These are phyloP conservation scores for Microcebus jonahi DNA, from an alignment of 2,113 vertebrate species.

Conservation along the genomic window DNA sequence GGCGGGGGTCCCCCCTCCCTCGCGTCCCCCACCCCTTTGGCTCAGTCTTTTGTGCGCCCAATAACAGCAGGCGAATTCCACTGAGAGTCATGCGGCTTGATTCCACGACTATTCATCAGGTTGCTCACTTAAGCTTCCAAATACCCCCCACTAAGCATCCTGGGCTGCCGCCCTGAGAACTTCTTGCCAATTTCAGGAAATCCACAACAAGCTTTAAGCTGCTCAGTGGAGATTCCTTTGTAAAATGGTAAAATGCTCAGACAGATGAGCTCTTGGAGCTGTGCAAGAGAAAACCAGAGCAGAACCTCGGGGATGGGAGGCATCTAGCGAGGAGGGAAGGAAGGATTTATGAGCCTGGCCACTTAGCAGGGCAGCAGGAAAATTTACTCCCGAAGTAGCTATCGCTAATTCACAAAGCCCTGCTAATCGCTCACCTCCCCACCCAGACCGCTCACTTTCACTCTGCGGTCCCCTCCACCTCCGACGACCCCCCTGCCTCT, in stretches of 20 bases:
- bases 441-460: not conserved
- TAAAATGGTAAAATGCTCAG: slow-evolving; percentile 33
- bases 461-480: not conserved
- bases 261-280: not conserved
- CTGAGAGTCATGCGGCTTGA: not conserved
- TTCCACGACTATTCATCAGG: slow-evolving; percentile 53
- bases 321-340: slow-evolving; percentile 32
- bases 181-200: slow-evolving; percentile 10
- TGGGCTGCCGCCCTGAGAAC: not conserved
- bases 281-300: not conserved
- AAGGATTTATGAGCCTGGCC: slow-evolving; percentile 62
- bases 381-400: slow-evolving; percentile 54
- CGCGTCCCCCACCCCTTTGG: not conserved
- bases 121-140: slow-evolving; percentile 41
- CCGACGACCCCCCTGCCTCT: not conserved
- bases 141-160: not conserved
- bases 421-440: slow-evolving; percentile 20
- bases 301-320: not conserved
- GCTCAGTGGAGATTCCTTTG: not conserved
- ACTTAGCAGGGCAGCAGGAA: slow-evolving; percentile 55
- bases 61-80: not conserved
- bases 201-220: not conserved
- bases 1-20: not conserved
- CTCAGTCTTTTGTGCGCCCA: slow-evolving; percentile 19
- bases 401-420: slow-evolving; percentile 52